Evolutionary conservation across 1,140 invertebrate species (phyloP).

Genomic region (Oedothorax gibbosus): DNA sequence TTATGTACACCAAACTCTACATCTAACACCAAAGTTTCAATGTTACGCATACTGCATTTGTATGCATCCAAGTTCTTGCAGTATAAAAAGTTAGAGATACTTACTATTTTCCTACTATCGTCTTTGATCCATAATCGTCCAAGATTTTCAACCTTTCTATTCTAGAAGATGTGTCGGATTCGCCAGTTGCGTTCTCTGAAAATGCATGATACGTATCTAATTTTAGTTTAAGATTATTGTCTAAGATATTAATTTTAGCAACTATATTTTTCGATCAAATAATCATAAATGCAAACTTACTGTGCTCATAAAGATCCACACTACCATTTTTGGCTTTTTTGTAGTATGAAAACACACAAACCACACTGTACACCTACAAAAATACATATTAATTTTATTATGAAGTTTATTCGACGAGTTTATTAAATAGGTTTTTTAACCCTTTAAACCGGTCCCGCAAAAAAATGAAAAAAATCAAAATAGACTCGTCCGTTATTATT

Average conservation of each 20-base stretch:
- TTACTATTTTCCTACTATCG: conserved; percentile 59
- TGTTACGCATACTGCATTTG: no score
- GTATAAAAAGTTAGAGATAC: neutral
- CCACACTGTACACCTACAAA: conserved; percentile 63
- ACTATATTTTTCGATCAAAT: neutral
- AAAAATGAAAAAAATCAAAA: no score
- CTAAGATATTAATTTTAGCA: neutral
- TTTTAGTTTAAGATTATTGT: no score
- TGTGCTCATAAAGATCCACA: conserved; percentile 54
- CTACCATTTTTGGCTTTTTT: conserved; percentile 63
- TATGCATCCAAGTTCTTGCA: no score
- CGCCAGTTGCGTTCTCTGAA: conserved; percentile 41
- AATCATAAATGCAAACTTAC: conserved; percentile 35
- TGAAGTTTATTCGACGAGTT: no score
- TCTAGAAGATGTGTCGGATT: conserved; percentile 55
- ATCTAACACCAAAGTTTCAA: no score
- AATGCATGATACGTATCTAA: neutral
- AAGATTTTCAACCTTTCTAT: conserved; percentile 51
- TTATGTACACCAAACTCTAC: no score
- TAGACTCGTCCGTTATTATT: no score
- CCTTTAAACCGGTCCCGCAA: no score
- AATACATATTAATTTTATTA: neutral
- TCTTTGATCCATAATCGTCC: conserved; percentile 49
- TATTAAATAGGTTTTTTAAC: no score
- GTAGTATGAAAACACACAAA: conserved; percentile 64